Base-by-base conservation (phyloP, 2,113 vertebrate species). In the Centropus bengalensis region DNA sequence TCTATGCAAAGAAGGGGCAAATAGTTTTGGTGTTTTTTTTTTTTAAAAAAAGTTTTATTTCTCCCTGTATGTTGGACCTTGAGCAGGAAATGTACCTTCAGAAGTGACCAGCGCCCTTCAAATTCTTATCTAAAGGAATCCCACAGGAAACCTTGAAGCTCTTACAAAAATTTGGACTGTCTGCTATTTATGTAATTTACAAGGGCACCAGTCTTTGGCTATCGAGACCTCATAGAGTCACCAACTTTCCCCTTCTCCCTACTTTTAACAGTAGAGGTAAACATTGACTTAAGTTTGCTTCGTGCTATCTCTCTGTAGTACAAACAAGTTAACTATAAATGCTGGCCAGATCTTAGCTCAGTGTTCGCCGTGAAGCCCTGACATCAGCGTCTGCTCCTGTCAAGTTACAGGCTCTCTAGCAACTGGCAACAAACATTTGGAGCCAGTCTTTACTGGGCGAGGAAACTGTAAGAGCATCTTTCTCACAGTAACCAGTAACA, bases 101-200 rank as follows among this genome's bases (percentile, higher is more conserved):
- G 76, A 96, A 96, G 69, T 64, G 75, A 95, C 70, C 79, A 95
- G 70, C 0, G 5, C 84, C 95, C 94, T 97, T 97, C 96, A 95
- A 94, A 96, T 96, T 92, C 86, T 96, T 97, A 97, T 97, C 97
- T 95, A 82, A 96, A 96, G 88, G 76, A 97, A 97, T 96, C 91
- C 94, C 60, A 88, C 67, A 93, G 82, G 90, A 91, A 97, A 97
- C 93, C 96, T 97, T 97, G 97, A 88, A 97, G 73, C 87, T 86
- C 64, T 94, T 90, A 94, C 69, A 95, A 97, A 94, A 97, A 95
- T 88, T 93, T 95, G 67, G 86, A 66, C 75, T 79, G 86, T 86
- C 71, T 96, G 88, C 94, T 94, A 91, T 94, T 96, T 97, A 94
- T 97, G 94, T 94, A 77, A 78, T 93, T 96, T 82, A 88, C 94